Percentiles rank a stretch among this genome's conserved stretches.
phyloP scores from a whole-genome alignment of 1,140 invertebrate species.

The Medauroidea extradentata region DNA sequence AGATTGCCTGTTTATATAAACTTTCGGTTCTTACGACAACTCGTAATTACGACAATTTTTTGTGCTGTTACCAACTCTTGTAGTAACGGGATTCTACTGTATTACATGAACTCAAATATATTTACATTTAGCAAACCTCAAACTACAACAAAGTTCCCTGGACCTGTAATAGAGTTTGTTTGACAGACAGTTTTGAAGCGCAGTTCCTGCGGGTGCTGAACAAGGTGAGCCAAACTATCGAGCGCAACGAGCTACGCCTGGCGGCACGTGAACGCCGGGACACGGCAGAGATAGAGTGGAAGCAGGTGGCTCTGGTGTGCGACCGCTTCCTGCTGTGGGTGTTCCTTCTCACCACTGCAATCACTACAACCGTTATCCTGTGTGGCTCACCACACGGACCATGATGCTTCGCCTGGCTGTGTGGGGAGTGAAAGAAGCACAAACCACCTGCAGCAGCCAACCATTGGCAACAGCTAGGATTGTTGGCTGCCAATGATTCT shows the following conservation, averaged over 20 bases:
- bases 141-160: no score
- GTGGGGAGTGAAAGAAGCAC: not conserved
- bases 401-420: conserved; percentile 22
- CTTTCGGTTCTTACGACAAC: no score
- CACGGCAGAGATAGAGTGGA: conserved; percentile 66
- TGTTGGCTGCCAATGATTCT: no score
- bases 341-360: conserved; percentile 61
- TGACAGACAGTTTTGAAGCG: conserved; percentile 50
- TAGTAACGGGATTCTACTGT: no score
- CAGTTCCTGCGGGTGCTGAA: conserved; percentile 59
- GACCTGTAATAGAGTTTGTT: no score
- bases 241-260: conserved; percentile 62
- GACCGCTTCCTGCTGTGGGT: conserved; percentile 61
- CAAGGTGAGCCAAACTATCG: conserved; percentile 65
- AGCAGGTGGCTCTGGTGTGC: conserved; percentile 69
- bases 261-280: conserved; percentile 63
- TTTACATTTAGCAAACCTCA: no score
- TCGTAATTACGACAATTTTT: no score
- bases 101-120: no score
- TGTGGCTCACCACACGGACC: conserved; percentile 52
- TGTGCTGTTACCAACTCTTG: no score
- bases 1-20: no score
- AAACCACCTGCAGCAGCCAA: no score
- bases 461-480: no score
- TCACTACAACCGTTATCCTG: conserved; percentile 58